phyloP scores from a whole-genome alignment of 2,888 invertebrate species.

The Diarsia dahlii region DNA sequence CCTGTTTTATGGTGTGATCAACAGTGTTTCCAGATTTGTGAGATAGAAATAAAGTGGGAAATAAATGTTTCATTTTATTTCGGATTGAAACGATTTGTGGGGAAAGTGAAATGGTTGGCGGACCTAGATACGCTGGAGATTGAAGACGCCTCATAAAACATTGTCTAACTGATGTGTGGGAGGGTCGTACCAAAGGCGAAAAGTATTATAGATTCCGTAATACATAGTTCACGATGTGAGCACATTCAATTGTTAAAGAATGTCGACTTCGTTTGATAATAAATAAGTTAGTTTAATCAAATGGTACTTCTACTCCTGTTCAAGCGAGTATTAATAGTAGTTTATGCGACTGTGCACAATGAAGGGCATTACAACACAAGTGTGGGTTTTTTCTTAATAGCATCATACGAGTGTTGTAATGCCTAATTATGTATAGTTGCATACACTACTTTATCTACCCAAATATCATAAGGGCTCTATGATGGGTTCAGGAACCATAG shows the following conservation, averaged over 20 bases:
- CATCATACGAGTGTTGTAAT: no score
- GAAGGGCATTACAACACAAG: no score
- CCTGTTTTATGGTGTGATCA: constrained; percentile 67
- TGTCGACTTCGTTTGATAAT: background rate
- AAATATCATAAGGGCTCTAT: no score
- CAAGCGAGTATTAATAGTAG: background rate
- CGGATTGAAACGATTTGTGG: constrained; percentile 58
- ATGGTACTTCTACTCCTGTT: background rate
- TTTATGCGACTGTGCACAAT: no score
- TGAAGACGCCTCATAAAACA: constrained; percentile 54
- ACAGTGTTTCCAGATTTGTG: constrained; percentile 67
- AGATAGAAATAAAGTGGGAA: constrained; percentile 63
- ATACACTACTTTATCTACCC: no score
- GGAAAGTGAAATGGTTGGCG: constrained; percentile 45
- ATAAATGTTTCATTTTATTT: constrained; percentile 68
- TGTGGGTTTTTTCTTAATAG: no score
- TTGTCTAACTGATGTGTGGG: constrained; percentile 24
- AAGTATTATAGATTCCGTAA: constrained; percentile 3
- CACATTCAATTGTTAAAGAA: background rate
- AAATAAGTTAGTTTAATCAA: background rate
- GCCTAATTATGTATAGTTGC: no score
- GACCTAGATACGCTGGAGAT: constrained; percentile 49
- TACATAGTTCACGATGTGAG: background rate
- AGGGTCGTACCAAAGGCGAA: background rate
- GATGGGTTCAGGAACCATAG: no score